Evolutionary conservation across 1,140 invertebrate genomes (phyloP).

Genomic region (Drosophila baimaii): DNA sequence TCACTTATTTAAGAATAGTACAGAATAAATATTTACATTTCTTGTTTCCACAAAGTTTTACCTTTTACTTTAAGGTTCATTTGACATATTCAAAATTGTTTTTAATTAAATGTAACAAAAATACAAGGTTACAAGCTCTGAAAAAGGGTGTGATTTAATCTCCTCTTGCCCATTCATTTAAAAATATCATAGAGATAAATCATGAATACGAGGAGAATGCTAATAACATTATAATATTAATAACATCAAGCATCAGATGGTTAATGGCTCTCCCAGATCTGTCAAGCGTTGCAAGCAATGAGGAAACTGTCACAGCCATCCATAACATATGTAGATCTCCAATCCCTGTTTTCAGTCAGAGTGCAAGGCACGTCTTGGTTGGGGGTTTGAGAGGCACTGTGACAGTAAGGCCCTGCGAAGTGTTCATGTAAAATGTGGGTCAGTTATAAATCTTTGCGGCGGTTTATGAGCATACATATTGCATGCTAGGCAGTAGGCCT

Average conservation of each 20-base stretch:
- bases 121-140: background rate
- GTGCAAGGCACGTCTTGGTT: slow-evolving; percentile 28
- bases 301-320: slow-evolving; percentile 42
- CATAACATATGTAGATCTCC: background rate
- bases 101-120: too few relatives aligned
- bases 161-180: too few relatives aligned
- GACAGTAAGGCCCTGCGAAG: slow-evolving; percentile 8
- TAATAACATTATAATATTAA: background rate
- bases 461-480: slow-evolving; percentile 31
- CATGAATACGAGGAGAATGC: background rate
- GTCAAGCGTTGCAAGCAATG: slow-evolving; percentile 31
- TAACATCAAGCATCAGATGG: slow-evolving; percentile 13
- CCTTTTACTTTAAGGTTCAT: too few relatives aligned
- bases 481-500: slow-evolving; percentile 34
- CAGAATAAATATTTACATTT: background rate
- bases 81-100: background rate
- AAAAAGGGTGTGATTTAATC: background rate
- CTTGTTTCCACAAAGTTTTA: too few relatives aligned
- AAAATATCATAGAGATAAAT: background rate
- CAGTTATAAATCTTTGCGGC: slow-evolving; percentile 62
- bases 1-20: too few relatives aligned
- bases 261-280: slow-evolving; percentile 41
- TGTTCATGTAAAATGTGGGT: slow-evolving; percentile 62
- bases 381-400: slow-evolving; percentile 34
- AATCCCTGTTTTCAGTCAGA: slow-evolving; percentile 36